Evolutionary conservation across 2,797 vertebrate species (phyloP).

Genomic region (Sternotherus odoratus): DNA sequence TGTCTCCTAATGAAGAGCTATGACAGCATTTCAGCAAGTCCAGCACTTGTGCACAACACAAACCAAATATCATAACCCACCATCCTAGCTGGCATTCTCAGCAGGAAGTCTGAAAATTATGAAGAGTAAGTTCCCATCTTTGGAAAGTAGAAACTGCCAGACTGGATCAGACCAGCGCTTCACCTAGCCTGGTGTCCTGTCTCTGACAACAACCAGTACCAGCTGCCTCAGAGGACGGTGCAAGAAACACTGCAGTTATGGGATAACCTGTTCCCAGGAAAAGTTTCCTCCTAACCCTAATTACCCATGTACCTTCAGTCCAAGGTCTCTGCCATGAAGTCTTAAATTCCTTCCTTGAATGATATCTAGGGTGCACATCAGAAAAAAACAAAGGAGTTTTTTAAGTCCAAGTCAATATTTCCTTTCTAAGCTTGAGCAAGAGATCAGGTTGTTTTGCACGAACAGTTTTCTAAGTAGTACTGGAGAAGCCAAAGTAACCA

Average conservation of each 20-base stretch:
- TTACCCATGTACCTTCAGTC: constrained; percentile 2
- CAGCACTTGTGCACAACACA: not conserved
- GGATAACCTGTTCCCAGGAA: not conserved
- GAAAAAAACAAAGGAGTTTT: not conserved
- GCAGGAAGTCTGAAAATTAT: not conserved
- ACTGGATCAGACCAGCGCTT: not conserved
- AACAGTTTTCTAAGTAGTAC: constrained; percentile 20
- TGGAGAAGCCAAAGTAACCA: constrained; percentile 42
- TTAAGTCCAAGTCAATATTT: not conserved
- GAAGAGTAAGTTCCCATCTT: not conserved
- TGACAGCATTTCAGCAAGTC: not conserved
- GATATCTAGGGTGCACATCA: not conserved
- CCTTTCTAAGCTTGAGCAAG: not conserved
- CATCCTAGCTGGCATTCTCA: too few relatives aligned
- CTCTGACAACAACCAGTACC: not conserved
- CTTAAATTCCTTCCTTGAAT: not conserved
- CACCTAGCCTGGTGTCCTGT: not conserved
- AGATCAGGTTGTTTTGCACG: not conserved
- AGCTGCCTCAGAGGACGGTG: not conserved
- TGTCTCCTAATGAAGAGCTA: not conserved
- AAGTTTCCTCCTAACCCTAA: not conserved
- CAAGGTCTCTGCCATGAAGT: not conserved
- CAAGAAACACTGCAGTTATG: not conserved
- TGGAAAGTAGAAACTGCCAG: not conserved
- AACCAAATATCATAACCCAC: not conserved